A percentile compares a stretch with the other conserved stretches of the same genome.
phyloP scores from a whole-genome alignment of 2,797 vertebrate genomes.

The Labeo calbasu region DNA sequence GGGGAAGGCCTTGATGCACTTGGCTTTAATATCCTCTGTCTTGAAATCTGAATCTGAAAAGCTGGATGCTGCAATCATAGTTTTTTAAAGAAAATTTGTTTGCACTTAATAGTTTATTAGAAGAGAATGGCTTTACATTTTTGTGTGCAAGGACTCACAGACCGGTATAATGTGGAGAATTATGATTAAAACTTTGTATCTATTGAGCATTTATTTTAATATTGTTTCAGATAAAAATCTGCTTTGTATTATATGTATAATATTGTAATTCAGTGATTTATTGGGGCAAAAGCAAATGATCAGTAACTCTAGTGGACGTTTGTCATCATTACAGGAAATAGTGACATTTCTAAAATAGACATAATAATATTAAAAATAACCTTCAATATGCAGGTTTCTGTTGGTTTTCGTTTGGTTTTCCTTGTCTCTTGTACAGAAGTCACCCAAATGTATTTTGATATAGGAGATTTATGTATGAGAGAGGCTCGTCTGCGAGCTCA shows the following conservation, averaged over 20 bases:
- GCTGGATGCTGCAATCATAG: constrained; percentile 89
- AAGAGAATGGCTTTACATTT: constrained; percentile 87
- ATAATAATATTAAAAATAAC: constrained; percentile 91
- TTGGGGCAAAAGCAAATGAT: constrained; percentile 81
- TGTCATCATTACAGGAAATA: constrained; percentile 85
- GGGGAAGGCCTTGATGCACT: constrained; percentile 83
- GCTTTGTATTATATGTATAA: constrained; percentile 92
- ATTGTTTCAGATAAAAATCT: constrained; percentile 89
- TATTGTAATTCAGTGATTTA: constrained; percentile 88
- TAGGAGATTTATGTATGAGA: constrained; percentile 65
- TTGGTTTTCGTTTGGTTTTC: constrained; percentile 64
- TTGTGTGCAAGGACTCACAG: constrained; percentile 80
- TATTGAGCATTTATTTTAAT: constrained; percentile 97
- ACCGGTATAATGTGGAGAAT: constrained; percentile 82
- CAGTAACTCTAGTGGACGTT: constrained; percentile 86
- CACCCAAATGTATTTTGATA: constrained; percentile 74
- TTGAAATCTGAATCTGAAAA: constrained; percentile 86
- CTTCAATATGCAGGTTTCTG: constrained; percentile 87
- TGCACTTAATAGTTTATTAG: constrained; percentile 94
- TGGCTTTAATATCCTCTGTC: constrained; percentile 80
- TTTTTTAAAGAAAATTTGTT: constrained; percentile 82
- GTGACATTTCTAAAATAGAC: constrained; percentile 94
- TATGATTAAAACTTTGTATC: constrained; percentile 84
- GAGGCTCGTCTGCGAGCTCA: not conserved
- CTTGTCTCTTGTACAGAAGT: constrained; percentile 72